Conservation (phyloP, 2,888 invertebrate species). For the Limenitis camilla region DNA sequence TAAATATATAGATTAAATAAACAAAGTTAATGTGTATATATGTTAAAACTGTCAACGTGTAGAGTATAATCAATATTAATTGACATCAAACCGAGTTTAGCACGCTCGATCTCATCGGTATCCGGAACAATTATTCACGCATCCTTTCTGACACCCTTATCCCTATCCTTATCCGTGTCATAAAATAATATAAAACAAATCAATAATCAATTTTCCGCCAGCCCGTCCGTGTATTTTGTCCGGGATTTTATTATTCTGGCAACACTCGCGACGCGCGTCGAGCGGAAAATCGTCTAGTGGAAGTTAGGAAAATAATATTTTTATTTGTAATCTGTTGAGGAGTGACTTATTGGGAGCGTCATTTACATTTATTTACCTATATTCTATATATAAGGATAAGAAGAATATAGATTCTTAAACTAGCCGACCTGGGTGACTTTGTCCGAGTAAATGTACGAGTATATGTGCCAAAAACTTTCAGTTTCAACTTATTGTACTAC, state of each 20-base stretch:
- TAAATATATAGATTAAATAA: no score
- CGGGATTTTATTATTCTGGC: slow-evolving; percentile 57
- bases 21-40: no score
- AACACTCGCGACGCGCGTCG: slow-evolving; percentile 44
- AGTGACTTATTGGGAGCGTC: neutral
- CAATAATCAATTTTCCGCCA: slow-evolving; percentile 71
- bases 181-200: slow-evolving; percentile 52
- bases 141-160: slow-evolving; percentile 31
- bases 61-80: slow-evolving; percentile 11
- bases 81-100: slow-evolving; percentile 13
- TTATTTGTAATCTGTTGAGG: slow-evolving; percentile 1
- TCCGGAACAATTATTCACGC: slow-evolving; percentile 43
- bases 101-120: slow-evolving; percentile 23
- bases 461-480: no score
- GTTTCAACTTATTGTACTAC: no score
- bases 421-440: no score
- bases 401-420: no score
- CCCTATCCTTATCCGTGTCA: slow-evolving; percentile 32
- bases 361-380: neutral
- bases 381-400: neutral
- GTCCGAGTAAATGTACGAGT: no score
- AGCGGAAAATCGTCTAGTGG: slow-evolving; percentile 52
- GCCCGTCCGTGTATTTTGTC: slow-evolving; percentile 51
- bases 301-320: neutral
- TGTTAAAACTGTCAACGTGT: no score